Base-by-base conservation (phyloP, 1,140 invertebrate genomes). In the Cardiocondyla obscurior region DNA sequence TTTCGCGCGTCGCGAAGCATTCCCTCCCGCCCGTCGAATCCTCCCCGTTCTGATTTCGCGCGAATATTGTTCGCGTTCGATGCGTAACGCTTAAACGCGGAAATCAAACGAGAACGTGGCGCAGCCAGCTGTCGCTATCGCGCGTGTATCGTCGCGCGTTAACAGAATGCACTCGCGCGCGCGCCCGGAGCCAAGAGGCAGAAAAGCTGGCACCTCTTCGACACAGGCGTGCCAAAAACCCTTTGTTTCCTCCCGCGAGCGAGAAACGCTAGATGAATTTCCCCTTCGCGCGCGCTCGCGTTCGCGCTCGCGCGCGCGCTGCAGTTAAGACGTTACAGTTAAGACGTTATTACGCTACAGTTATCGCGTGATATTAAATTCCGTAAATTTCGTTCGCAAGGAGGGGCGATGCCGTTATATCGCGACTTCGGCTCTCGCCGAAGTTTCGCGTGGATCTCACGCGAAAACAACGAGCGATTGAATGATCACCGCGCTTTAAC, bases 311-410 rank as follows among this genome's bases (percentile, higher is more conserved):
- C n/a, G 25, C 28, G 25, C 12, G 36, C 19, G 33, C 44, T 51
- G 74, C 67, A 72, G 77, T 81, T 73, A 69, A 81, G 62, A 69
- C 64, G 64, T 69, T 69, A 81, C 76, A 69, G 62, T 76, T 76
- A 67, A 79, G 62, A 67, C 22, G 62, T 79, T 79, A 79, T 79
- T 79, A 67, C 74, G 74, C 62, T 79, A 79, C 74, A 67, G 74
- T 69, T 79, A 79, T 67, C 74, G 74, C 62, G 74, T 79, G 74
- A 79, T 79, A 79, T 79, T 79, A 79, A 77, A 79, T 79, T 79
- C 46, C 74, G 74, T 79, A 79, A 79, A 79, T 79, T 79, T 79
- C 62, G 74, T 79, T 79, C 33, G 36, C 44, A 51, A 7, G 60
- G 22, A 79, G 44, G 42, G 22, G 74, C 16, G 72, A 74, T 74